Base-by-base conservation (phyloP, 2,797 vertebrate genomes). In the Pantherophis vulpinus region DNA sequence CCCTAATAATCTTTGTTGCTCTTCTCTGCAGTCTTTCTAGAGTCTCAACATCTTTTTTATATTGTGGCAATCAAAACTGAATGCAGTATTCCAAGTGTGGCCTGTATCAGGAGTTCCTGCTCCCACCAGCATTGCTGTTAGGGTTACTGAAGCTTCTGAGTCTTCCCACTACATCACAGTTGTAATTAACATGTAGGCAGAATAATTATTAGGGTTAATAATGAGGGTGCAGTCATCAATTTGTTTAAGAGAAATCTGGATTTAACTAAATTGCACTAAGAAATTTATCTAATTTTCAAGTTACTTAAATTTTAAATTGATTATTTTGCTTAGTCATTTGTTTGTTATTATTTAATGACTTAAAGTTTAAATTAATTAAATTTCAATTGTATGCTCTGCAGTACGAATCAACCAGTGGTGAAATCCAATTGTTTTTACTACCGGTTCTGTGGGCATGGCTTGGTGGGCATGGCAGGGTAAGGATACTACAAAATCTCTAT, bases 161-260 rank as follows among this genome's bases (percentile, higher is more conserved):
- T 74, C 66, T 42, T 79, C 20, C 74, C 18, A 83, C 4, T 20
- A 42, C 8, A 83, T 25, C 37, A 79, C 8, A 47, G 20, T 47
- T 42, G 20, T 42, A 83, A 83, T 83, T 83, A 83, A 93, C 93
- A 95, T 86, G 94, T n/a, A 91, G 96, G 89, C 79, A 91, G 70
- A 88, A 37, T 93, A 93, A 90, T 55, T 59, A 47, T 94, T 94
- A 96, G 96, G 94, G 47, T 13, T 63, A 63, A 63, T 29, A 63
- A 63, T 63, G 42, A 91, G 20, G 66, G 4, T 55, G 51, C 63
- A 90, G 60, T 0, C 1, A 94, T 95, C 59, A 54, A 91, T 94
- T 95, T 92, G 55, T 18, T 92, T 96, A 94, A 89, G n/a, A 88
- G 47, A 70, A 87, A 93, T 93, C 93, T 93, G 83, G 86, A 66